Percentiles rank a stretch among this genome's conserved stretches.
These are phyloP conservation scores for Dendrocincla tyrannina DNA, from an alignment of 2,797 vertebrate genomes.

Conservation along the genomic window DNA sequence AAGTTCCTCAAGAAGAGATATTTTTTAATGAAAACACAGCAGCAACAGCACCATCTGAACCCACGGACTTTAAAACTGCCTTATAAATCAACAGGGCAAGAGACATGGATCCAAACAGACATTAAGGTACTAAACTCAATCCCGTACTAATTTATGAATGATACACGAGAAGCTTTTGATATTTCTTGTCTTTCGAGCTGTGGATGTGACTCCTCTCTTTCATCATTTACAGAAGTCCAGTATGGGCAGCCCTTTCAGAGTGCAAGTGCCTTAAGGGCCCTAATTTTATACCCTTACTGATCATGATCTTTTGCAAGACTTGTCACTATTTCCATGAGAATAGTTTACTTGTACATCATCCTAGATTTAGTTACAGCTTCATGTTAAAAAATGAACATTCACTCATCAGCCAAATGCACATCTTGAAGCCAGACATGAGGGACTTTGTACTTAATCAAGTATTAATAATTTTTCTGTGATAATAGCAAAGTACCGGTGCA, in stretches of 20 bases:
- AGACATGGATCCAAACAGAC: not conserved
- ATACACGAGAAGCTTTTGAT: not conserved
- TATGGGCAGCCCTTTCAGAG: not conserved
- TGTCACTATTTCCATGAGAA: not conserved
- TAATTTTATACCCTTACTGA: not conserved
- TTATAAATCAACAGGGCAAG: not conserved
- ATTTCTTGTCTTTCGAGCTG: not conserved
- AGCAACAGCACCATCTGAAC: not conserved
- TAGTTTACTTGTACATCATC: not conserved
- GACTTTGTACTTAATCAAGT: not conserved
- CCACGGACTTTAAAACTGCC: not conserved
- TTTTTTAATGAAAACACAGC: not conserved
- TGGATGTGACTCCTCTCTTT: fast-evolving
- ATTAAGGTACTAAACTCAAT: not conserved
- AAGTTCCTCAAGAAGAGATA: not conserved
- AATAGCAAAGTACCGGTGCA: not conserved
- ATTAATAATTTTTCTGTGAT: not conserved
- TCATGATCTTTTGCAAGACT: not conserved
- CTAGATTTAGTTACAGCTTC: not conserved
- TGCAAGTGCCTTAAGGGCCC: not conserved
- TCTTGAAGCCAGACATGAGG: not conserved
- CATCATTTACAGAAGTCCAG: not conserved
- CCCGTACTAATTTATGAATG: not conserved
- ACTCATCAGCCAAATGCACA: not conserved
- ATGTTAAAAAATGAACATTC: not conserved